These are phyloP conservation scores for Chironex yamaguchii DNA, from an alignment of 30 jellyfish, hydroid and myxozoan genomes.

Conservation along the genomic window DNA sequence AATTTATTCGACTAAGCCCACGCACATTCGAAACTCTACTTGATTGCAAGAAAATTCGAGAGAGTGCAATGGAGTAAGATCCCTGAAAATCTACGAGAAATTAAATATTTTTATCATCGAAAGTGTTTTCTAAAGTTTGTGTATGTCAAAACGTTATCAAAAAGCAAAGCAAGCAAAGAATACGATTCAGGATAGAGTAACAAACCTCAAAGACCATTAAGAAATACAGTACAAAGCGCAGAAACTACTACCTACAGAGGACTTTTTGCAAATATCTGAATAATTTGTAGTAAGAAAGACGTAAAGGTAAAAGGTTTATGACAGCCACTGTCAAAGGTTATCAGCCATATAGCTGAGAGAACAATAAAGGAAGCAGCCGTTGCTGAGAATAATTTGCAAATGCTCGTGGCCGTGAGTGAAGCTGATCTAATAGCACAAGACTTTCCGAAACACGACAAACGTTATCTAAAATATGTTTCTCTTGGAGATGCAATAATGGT, in stretches of 20 bases:
- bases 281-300: conserved; percentile 28
- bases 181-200: neutral
- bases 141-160: neutral
- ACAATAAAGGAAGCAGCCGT: conserved; percentile 28
- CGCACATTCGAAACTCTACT: neutral
- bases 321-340: conserved; percentile 24
- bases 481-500: conserved; percentile 48
- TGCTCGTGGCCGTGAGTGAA: neutral
- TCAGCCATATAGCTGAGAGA: conserved; percentile 5
- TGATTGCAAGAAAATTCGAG: conserved; percentile 31
- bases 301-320: neutral
- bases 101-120: conserved; percentile 1
- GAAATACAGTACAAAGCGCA: neutral
- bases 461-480: conserved; percentile 20
- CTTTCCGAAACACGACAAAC: conserved; percentile 36
- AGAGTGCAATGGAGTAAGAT: conserved; percentile 13
- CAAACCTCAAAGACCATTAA: neutral
- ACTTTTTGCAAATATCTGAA: conserved; percentile 6
- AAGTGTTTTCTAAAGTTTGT: conserved; percentile 18
- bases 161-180: conserved; percentile 6
- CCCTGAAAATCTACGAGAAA: neutral
- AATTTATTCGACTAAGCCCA: neutral
- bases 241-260: neutral
- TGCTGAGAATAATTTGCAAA: neutral
- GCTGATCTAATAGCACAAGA: conserved; percentile 49